phyloP scores from a whole-genome alignment of 2,888 invertebrate species.

The Cephus sareptanus region DNA sequence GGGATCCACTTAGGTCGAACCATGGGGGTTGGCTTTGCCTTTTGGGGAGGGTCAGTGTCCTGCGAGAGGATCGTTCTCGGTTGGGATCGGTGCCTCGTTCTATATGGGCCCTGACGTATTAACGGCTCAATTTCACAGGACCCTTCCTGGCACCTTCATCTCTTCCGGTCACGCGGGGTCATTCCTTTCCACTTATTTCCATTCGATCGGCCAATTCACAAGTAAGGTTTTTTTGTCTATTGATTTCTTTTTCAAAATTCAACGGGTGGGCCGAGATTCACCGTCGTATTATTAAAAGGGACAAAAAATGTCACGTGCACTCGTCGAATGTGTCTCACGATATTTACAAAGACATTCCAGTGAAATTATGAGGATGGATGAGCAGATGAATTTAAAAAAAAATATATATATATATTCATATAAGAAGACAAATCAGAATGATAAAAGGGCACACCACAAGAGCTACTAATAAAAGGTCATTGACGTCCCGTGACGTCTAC shows the following conservation, averaged over 20 bases:
- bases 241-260: not conserved
- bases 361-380: not conserved
- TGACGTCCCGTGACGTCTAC: conserved; percentile 42
- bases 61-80: conserved; percentile 21
- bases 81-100: conserved; percentile 14
- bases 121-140: conserved; percentile 63
- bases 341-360: not conserved
- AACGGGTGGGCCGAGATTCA: too few species aligned
- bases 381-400: not conserved
- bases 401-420: not conserved
- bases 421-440: conserved; percentile 47
- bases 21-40: conserved; percentile 25
- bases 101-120: conserved; percentile 36
- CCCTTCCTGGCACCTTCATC: not conserved
- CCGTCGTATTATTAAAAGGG: not conserved
- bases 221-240: not conserved
- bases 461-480: conserved; percentile 48
- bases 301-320: not conserved
- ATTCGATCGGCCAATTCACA: not conserved
- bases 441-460: conserved; percentile 33
- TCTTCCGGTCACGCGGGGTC: conserved; percentile 4
- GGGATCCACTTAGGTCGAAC: conserved; percentile 21
- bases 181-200: not conserved
- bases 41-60: conserved; percentile 45
- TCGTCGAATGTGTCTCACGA: not conserved